Conservation (phyloP, 2,797 vertebrate genomes). For the Microtus agrestis region DNA sequence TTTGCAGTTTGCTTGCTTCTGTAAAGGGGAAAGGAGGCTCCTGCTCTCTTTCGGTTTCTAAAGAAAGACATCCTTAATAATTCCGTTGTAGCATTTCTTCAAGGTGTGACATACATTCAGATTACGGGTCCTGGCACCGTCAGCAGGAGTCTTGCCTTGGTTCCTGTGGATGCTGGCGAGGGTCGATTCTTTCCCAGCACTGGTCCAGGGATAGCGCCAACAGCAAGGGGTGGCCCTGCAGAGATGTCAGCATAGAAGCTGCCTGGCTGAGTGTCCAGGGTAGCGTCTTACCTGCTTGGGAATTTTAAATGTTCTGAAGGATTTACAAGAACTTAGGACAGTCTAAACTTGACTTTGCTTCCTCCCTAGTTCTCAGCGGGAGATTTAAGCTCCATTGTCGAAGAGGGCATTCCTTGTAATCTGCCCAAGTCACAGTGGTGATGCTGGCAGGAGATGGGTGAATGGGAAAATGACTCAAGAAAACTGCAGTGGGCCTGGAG, state of each 20-base stretch:
- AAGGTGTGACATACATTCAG: constrained; percentile 68
- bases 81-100: constrained; percentile 80
- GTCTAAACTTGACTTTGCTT: constrained; percentile 41
- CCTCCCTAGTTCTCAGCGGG: not conserved
- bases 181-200: constrained; percentile 37
- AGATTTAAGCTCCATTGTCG: constrained; percentile 47
- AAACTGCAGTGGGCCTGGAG: not conserved
- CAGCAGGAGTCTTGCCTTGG: constrained; percentile 67
- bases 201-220: constrained; percentile 39
- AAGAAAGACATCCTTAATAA: constrained; percentile 78
- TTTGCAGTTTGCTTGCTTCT: constrained; percentile 65
- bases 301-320: constrained; percentile 43
- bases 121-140: constrained; percentile 73
- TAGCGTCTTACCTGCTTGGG: constrained; percentile 7
- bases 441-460: not conserved
- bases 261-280: not conserved
- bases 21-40: constrained; percentile 57
- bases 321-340: constrained; percentile 28
- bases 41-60: constrained; percentile 27
- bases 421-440: not conserved
- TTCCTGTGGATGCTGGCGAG: constrained; percentile 65
- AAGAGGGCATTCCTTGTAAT: constrained; percentile 2
- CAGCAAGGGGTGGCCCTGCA: constrained; percentile 43
- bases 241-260: constrained; percentile 42
- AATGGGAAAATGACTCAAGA: not conserved